Conservation (phyloP, 1,140 invertebrate genomes). For the Goniozus legneri region DNA sequence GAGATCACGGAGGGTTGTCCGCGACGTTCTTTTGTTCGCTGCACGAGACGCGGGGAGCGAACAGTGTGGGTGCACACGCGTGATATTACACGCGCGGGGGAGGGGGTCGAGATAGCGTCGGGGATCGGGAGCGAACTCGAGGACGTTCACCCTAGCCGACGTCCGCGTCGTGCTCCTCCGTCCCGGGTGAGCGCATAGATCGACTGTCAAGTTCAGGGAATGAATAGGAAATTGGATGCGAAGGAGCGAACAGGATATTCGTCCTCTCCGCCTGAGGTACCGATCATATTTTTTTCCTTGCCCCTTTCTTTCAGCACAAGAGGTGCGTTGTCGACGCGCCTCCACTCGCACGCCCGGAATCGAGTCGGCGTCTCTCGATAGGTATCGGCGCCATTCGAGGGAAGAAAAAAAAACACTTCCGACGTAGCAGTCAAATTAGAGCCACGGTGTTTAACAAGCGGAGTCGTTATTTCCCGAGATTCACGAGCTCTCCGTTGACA, state of each 20-base stretch:
- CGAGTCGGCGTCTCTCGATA: too few relatives aligned
- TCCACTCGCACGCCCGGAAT: too few relatives aligned
- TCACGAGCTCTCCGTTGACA: too few relatives aligned
- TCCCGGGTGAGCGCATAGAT: constrained; percentile 30
- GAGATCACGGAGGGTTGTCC: constrained; percentile 43
- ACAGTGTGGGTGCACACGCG: neutral
- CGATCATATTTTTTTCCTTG: too few relatives aligned
- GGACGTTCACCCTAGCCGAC: constrained; percentile 20
- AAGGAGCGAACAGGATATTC: neutral
- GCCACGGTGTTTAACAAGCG: too few relatives aligned
- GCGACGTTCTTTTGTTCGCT: constrained; percentile 30
- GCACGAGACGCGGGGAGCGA: neutral
- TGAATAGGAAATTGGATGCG: constrained; percentile 30
- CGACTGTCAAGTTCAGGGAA: constrained; percentile 30
- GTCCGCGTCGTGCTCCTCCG: constrained; percentile 25
- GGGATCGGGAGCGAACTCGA: constrained; percentile 3
- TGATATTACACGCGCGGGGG: too few relatives aligned
- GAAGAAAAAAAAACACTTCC: too few relatives aligned
- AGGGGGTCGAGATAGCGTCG: neutral
- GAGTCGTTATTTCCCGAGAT: too few relatives aligned
- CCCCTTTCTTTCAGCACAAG: too few relatives aligned
- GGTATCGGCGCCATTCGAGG: too few relatives aligned
- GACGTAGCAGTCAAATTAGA: too few relatives aligned
- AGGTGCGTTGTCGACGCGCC: too few relatives aligned
- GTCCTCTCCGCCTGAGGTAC: neutral